These are phyloP conservation scores for Hormaphis cornu DNA, from an alignment of 1,140 invertebrate genomes.

Conservation along the genomic window DNA sequence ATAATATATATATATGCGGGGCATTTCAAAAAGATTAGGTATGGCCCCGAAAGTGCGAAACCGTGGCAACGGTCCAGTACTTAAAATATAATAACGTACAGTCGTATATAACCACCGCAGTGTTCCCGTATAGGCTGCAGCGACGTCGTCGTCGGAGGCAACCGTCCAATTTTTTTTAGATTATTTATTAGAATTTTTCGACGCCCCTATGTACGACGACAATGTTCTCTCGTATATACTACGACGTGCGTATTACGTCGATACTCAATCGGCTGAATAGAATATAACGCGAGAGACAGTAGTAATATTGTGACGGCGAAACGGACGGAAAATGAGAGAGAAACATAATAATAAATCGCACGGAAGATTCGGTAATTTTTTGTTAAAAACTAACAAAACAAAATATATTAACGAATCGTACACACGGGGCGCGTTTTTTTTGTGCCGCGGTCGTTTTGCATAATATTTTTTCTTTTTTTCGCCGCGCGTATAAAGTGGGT, in stretches of 20 bases:
- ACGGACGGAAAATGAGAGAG: neutral
- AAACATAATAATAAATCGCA: neutral
- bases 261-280: conserved; percentile 4
- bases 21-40: conserved; percentile 26
- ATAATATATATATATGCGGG: too few relatives aligned
- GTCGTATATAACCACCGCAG: neutral
- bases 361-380: neutral
- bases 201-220: conserved; percentile 22
- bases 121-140: neutral
- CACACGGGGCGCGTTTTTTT: neutral
- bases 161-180: conserved; percentile 27
- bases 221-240: neutral
- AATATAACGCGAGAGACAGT: too few relatives aligned
- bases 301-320: neutral
- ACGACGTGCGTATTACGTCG: neutral
- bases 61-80: conserved; percentile 28
- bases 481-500: neutral
- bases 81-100: conserved; percentile 28
- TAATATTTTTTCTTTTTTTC: neutral
- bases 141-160: conserved; percentile 6
- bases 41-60: conserved; percentile 29
- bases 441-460: neutral
- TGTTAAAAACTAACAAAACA: neutral
- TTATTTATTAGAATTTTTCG: conserved; percentile 31
- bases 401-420: neutral